These are phyloP conservation scores for Alaudala cheleensis DNA, from an alignment of 2,113 vertebrate species.

Conservation along the genomic window DNA sequence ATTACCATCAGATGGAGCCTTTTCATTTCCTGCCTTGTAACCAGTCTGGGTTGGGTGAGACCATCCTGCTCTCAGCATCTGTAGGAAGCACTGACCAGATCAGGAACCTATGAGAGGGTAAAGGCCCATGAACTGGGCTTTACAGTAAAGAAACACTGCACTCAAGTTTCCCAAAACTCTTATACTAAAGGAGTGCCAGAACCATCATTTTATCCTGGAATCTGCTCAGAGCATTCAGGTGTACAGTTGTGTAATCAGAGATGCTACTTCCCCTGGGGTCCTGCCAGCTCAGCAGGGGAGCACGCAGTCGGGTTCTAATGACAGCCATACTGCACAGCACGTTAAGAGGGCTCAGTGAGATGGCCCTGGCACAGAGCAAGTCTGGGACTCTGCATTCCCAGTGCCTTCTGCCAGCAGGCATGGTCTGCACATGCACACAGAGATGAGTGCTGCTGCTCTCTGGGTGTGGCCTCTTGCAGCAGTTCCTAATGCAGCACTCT, in stretches of 20 bases:
- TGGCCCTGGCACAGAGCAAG: background rate
- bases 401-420: background rate
- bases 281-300: background rate
- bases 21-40: background rate
- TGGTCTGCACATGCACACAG: fast-evolving
- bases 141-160: background rate
- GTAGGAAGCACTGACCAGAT: background rate
- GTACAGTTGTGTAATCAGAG: background rate
- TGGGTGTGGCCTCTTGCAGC: fast-evolving
- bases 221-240: background rate
- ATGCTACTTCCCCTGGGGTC: background rate
- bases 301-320: fast-evolving
- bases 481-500: background rate
- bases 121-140: background rate
- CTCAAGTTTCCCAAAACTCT: background rate
- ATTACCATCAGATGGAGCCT: background rate
- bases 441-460: background rate
- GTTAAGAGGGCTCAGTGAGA: background rate
- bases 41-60: too few relatives aligned
- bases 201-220: background rate
- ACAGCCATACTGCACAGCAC: background rate
- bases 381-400: background rate
- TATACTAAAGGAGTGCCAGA: background rate
- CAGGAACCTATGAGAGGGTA: background rate
- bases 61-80: background rate